phyloP scores from a whole-genome alignment of 2,797 vertebrate species.

The Valencia hispanica region DNA sequence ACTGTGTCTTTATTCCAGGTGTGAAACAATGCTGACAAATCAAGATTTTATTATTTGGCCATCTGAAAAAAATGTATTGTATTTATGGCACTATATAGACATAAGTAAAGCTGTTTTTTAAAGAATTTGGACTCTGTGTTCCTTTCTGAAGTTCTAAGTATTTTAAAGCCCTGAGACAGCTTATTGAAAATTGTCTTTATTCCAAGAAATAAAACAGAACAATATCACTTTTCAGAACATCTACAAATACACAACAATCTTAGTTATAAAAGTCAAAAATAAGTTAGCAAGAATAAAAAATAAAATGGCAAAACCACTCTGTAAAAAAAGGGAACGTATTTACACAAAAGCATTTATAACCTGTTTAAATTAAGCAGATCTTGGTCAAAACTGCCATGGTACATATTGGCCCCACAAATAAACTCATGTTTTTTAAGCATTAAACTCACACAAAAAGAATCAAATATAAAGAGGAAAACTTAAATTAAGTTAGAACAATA shows the following conservation, averaged over 20 bases:
- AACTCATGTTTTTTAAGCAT: slow-evolving; percentile 76
- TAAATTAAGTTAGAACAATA: slow-evolving; percentile 75
- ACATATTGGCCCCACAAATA: slow-evolving; percentile 89
- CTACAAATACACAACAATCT: slow-evolving; percentile 90
- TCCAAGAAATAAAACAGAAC: slow-evolving; percentile 65
- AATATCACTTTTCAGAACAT: slow-evolving; percentile 72
- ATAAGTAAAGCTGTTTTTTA: slow-evolving; percentile 81
- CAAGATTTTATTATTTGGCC: slow-evolving; percentile 86
- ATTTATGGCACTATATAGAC: slow-evolving; percentile 82
- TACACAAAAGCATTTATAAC: slow-evolving; percentile 73
- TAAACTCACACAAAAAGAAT: slow-evolving; percentile 76
- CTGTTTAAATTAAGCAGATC: slow-evolving; percentile 84
- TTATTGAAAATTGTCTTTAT: slow-evolving; percentile 79
- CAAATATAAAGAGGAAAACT: slow-evolving; percentile 60
- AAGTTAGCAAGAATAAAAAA: slow-evolving; percentile 93
- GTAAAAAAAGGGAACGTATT: slow-evolving; percentile 91
- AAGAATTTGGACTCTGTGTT: slow-evolving; percentile 63
- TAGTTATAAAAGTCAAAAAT: slow-evolving; percentile 94
- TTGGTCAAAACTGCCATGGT: slow-evolving; percentile 93
- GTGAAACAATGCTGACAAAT: slow-evolving; percentile 86
- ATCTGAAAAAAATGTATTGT: slow-evolving; percentile 80
- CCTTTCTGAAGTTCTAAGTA: slow-evolving; percentile 39
- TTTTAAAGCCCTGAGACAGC: neutral
- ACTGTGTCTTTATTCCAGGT: slow-evolving; percentile 87
- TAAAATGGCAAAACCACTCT: slow-evolving; percentile 91